Percentiles rank a stretch among this genome's conserved stretches.
Evolutionary conservation across 2,888 invertebrate species (phyloP).

Genomic region (Criorhina ranunculi): DNA sequence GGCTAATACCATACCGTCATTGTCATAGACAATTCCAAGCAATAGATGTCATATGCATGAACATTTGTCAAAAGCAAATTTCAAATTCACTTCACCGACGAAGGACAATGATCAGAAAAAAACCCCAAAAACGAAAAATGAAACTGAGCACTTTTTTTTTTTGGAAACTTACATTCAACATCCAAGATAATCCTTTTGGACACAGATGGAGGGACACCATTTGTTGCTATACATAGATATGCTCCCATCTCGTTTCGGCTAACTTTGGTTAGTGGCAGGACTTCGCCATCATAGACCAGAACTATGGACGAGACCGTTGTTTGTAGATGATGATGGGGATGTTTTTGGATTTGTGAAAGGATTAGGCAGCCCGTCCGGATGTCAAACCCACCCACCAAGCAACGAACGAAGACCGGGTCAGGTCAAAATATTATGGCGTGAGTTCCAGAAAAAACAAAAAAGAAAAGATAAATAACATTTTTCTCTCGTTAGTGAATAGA

Average conservation of each 20-base stretch:
- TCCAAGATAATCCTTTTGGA: slow-evolving; percentile 96
- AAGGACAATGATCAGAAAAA: slow-evolving; percentile 69
- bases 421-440: slow-evolving; percentile 69
- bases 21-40: slow-evolving; percentile 72
- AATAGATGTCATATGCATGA: slow-evolving; percentile 77
- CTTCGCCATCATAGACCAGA: slow-evolving; percentile 92
- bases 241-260: slow-evolving; percentile 90
- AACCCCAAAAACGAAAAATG: slow-evolving; percentile 39
- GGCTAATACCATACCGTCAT: slow-evolving; percentile 67
- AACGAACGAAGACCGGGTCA: slow-evolving; percentile 41
- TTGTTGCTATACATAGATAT: slow-evolving; percentile 86
- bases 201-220: slow-evolving; percentile 95
- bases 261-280: slow-evolving; percentile 93
- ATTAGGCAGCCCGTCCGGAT: slow-evolving; percentile 60
- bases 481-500: slow-evolving; percentile 66
- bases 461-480: slow-evolving; percentile 62
- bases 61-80: slow-evolving; percentile 71
- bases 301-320: slow-evolving; percentile 86
- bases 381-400: slow-evolving; percentile 53
- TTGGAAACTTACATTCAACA: slow-evolving; percentile 90
- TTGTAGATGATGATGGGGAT: slow-evolving; percentile 37
- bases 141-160: slow-evolving; percentile 63
- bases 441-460: slow-evolving; percentile 14
- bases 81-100: slow-evolving; percentile 73
- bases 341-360: slow-evolving; percentile 49